phyloP scores from a whole-genome alignment of 2,888 invertebrate species.

The Chesias legatella region DNA sequence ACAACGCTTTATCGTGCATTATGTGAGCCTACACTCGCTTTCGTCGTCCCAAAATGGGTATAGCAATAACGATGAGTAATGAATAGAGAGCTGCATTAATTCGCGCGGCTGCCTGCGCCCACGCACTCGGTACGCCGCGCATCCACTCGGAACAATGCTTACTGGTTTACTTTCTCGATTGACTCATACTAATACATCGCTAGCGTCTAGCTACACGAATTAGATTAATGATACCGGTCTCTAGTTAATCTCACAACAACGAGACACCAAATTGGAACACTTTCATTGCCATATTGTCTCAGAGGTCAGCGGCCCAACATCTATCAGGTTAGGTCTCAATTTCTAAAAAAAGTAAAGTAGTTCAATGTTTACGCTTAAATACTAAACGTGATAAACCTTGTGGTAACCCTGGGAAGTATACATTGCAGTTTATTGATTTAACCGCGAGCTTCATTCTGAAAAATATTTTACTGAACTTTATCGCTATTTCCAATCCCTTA shows the following conservation, averaged over 20 bases:
- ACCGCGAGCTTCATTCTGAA: constrained; percentile 48
- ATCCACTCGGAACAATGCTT: constrained; percentile 79
- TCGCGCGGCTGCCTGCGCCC: constrained; percentile 68
- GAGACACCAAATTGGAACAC: constrained; percentile 40
- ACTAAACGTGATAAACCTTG: constrained; percentile 43
- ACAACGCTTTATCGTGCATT: constrained; percentile 40
- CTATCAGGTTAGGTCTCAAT: constrained; percentile 13
- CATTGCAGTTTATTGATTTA: constrained; percentile 52
- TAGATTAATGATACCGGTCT: constrained; percentile 64
- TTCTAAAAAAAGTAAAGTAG: constrained; percentile 28
- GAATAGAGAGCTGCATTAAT: constrained; percentile 79
- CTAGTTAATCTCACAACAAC: constrained; percentile 51
- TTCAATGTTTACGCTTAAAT: constrained; percentile 38
- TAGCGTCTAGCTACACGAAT: constrained; percentile 66
- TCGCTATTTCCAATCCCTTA: background rate
- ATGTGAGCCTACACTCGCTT: constrained; percentile 71
- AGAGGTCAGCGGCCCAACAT: constrained; percentile 13
- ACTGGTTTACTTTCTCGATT: constrained; percentile 80
- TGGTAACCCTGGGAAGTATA: constrained; percentile 43
- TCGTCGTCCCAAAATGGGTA: constrained; percentile 72
- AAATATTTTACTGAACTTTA: constrained; percentile 45
- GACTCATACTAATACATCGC: constrained; percentile 76
- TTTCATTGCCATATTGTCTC: constrained; percentile 40
- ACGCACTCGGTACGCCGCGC: constrained; percentile 68
- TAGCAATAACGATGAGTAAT: constrained; percentile 79